Base-by-base conservation (phyloP, 2,888 invertebrate species). In the Plebejus anna region DNA sequence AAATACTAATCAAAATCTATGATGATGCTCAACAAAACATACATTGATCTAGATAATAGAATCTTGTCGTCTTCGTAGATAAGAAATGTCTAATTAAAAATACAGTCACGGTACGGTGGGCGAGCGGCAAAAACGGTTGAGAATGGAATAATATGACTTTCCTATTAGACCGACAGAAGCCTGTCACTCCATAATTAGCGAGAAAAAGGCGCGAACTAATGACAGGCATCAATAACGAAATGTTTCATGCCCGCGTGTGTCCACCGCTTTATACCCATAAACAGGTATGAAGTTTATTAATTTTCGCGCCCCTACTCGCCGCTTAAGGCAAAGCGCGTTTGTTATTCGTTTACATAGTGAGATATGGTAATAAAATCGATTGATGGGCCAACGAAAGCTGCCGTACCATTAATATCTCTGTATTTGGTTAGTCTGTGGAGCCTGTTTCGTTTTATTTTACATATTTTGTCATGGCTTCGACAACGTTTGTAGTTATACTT, bases 1-100 rank as follows among this genome's bases (percentile, higher is more conserved):
- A 28, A 13, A 28, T 32, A 73, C 51, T 47, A 16, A 73, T n/a
- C 47, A 71, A 71, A 71, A 47, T 71, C 32, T 73, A 73, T 73
- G 51, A 73, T 73, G 51, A 73, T 71, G 70, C 28, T 66, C 76
- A 38, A 76, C 70, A 85, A 73, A 73, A 73, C 73, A 73, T 47
- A 73, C 73, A 73, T 32, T 55, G 73, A 55, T 73, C 55, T 51
- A 73, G 73, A 73, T 73, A 72, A 72, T 72, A 73, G 85, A 85
- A 86, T 83, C 79, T 81, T 84, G 83, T 85, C 81, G 78, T 70
- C 79, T 83, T 81, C 83, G 83, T 83, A 84, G 85, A 87, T 83
- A 86, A 85, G 84, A 80, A 84, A 83, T 79, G 78, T 81, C 81
- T 86, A 86, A 87, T 86, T 87, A 85, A 84, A 84, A 86, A 83